phyloP scores from a whole-genome alignment of 2,113 vertebrate species.

The Aptenodytes patagonicus region DNA sequence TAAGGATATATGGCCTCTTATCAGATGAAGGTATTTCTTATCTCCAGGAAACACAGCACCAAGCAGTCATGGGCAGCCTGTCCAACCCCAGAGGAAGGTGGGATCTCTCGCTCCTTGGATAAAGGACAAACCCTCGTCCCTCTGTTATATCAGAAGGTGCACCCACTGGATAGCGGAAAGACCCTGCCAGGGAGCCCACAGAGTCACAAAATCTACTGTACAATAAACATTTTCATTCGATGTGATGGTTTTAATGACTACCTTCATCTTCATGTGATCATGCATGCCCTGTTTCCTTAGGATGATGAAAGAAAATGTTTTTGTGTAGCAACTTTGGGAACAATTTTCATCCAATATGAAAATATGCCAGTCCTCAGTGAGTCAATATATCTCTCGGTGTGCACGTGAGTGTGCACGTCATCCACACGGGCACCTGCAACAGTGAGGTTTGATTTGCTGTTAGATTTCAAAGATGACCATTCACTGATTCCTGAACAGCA shows the following conservation, averaged over 20 bases:
- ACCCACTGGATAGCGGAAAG: not conserved
- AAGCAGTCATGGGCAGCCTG: not conserved
- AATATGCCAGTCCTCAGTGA: not conserved
- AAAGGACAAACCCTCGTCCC: not conserved
- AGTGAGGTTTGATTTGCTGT: not conserved
- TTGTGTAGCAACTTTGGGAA: not conserved
- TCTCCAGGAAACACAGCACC: not conserved
- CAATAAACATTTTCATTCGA: not conserved
- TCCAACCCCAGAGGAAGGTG: not conserved
- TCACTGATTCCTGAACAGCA: not conserved
- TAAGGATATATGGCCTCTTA: not conserved
- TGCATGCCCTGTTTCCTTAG: not conserved
- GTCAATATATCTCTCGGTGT: not conserved
- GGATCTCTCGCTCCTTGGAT: not conserved
- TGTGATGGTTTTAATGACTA: not conserved
- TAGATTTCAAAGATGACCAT: not conserved
- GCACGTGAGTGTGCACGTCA: fast-evolving
- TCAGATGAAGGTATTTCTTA: not conserved
- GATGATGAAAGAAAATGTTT: not conserved
- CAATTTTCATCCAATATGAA: not conserved
- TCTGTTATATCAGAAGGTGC: not conserved
- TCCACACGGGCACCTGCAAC: not conserved
- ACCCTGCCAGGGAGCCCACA: not conserved
- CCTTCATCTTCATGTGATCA: not conserved
- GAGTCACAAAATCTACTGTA: not conserved